Base-by-base conservation (phyloP, 2,797 vertebrate genomes). In the Euthynnus affinis region DNA sequence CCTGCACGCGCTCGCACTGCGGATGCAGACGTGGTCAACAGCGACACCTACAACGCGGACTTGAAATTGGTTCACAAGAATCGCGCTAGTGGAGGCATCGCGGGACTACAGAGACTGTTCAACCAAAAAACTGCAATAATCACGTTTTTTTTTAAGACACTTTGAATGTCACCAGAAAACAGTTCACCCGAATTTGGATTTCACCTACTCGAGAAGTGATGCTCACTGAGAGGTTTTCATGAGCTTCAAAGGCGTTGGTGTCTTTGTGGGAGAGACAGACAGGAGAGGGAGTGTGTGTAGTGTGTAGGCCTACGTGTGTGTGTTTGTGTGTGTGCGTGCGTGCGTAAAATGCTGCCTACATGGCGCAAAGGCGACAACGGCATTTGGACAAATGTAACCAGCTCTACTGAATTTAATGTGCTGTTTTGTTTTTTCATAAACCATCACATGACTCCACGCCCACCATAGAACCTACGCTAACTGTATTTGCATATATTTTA, bases 11-110 rank as follows among this genome's bases (percentile, higher is more conserved):
- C 83, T 27, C 87, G 76, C 87, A 89, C 93, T 94, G 95, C 91
- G 88, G 93, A 88, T 91, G 84, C 94, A 96, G 94, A 93, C 93
- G 91, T 96, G 97, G 97, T 96, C 96, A 97, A 98, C 97, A 98
- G 98, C 97, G 98, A 97, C 98, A 96, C 95, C 98, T 98, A 96
- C 95, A 89, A 96, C 74, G 83, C 91, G 94, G 93, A 96, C 94
- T 95, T 95, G 93, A 95, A 95, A 95, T 93, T 95, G 94, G 80
- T 94, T 88, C 22, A 22, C 67, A 75, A 29, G 59, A 57, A n/a
- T 59, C 40, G 27, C 22, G 42, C 8, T 29, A 5, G 27, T 29
- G 10, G 2, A 49, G 58, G 37, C 66, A 73, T 58, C 65, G 67
- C 49, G 61, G 62, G 78, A 81, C 52, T 80, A 59, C 69, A 60